A percentile compares a stretch with the other conserved stretches of the same genome.
These are phyloP conservation scores for Leptarthrus brevirostris DNA, from an alignment of 2,888 invertebrate species.

Conservation along the genomic window DNA sequence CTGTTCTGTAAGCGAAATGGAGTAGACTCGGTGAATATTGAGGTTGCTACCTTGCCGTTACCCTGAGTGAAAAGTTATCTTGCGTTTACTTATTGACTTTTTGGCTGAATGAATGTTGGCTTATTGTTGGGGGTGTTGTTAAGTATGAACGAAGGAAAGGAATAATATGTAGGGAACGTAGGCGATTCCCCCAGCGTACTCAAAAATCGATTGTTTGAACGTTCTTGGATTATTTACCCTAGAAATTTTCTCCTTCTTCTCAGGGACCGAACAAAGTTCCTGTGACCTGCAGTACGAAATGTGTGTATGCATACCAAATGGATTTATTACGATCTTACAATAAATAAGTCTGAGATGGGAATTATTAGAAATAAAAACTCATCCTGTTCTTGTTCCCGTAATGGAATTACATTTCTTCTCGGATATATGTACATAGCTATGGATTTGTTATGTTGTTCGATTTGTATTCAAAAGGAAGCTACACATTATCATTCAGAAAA, in stretches of 20 bases:
- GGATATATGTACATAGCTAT: too few species aligned
- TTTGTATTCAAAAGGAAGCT: too few species aligned
- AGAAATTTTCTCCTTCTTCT: not conserved
- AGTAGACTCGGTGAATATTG: not conserved
- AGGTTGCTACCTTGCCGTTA: not conserved
- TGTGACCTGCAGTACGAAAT: too few species aligned
- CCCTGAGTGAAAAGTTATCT: not conserved
- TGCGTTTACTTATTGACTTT: constrained; percentile 23
- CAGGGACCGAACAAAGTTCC: too few species aligned
- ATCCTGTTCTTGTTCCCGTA: not conserved
- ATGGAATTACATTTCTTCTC: too few species aligned
- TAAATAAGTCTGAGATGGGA: too few species aligned
- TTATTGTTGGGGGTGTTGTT: constrained; percentile 3
- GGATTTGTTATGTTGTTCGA: too few species aligned
- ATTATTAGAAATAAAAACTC: not conserved
- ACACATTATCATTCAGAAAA: too few species aligned
- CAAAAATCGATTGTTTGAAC: constrained; percentile 12
- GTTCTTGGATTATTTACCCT: constrained; percentile 28
- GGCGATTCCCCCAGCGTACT: not conserved
- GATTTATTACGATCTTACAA: too few species aligned
- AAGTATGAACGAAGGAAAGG: constrained; percentile 16
- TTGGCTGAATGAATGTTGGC: constrained; percentile 4
- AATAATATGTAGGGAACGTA: not conserved
- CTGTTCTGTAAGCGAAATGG: not conserved
- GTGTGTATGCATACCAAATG: too few species aligned